These are phyloP conservation scores for Drosophila algonquin DNA, from an alignment of 2,888 invertebrate species.

Conservation along the genomic window DNA sequence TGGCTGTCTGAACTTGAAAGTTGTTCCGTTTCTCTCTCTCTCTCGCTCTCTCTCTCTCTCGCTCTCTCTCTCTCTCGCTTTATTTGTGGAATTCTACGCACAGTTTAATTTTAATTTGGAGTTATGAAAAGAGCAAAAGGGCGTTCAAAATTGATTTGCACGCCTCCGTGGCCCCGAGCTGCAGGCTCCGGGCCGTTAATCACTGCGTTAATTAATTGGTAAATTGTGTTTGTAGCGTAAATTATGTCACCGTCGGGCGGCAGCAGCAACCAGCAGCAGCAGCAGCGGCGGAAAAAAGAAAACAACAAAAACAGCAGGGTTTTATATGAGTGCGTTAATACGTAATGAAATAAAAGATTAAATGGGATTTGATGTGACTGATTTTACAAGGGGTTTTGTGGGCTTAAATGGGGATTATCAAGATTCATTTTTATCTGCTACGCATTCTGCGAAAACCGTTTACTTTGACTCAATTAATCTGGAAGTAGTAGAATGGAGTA, in stretches of 20 bases:
- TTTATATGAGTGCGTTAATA: slow-evolving; percentile 50
- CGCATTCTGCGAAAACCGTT: not conserved
- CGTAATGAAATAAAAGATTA: slow-evolving; percentile 66
- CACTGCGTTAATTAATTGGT: slow-evolving; percentile 70
- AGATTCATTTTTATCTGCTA: slow-evolving; percentile 16
- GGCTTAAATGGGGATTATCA: slow-evolving; percentile 28
- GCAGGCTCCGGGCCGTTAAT: slow-evolving; percentile 47
- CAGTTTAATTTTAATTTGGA: slow-evolving; percentile 63
- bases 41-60: not conserved
- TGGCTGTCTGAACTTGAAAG: slow-evolving; percentile 68
- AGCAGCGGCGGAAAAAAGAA: not conserved
- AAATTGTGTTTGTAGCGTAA: slow-evolving; percentile 65
- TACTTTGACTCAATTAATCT: not conserved
- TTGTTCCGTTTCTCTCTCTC: slow-evolving; percentile 6
- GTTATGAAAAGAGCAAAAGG: slow-evolving; percentile 46
- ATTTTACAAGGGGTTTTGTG: slow-evolving; percentile 43
- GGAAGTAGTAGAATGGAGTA: not conserved
- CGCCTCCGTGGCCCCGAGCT: slow-evolving; percentile 31
- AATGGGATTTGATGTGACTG: slow-evolving; percentile 42
- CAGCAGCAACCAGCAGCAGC: slow-evolving; percentile 1
- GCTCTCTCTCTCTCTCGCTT: slow-evolving; percentile 12
- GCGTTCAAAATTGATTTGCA: slow-evolving; percentile 64
- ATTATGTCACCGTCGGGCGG: slow-evolving; percentile 43
- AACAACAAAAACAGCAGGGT: slow-evolving; percentile 1
- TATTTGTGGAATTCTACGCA: slow-evolving; percentile 36